Percentiles rank a stretch among this genome's conserved stretches.
These are phyloP conservation scores for Andrena hattorfiana DNA, from an alignment of 2,888 invertebrate species.

Conservation along the genomic window DNA sequence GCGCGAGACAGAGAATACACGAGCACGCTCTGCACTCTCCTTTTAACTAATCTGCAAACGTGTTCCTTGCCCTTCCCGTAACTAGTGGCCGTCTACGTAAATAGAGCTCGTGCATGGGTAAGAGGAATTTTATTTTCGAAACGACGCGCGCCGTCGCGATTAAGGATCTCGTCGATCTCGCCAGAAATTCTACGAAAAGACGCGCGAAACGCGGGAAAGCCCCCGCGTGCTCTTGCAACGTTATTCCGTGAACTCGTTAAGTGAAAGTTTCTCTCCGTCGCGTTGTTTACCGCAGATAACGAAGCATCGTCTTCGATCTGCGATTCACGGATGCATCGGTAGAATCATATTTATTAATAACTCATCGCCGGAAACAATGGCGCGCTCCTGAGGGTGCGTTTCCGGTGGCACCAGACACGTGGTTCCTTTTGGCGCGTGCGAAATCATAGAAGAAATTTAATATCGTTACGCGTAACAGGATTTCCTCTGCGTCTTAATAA, in stretches of 20 bases:
- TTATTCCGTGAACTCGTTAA: not conserved
- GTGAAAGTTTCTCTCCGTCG: slow-evolving; percentile 9
- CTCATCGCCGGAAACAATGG: not conserved
- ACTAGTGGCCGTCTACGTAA: not conserved
- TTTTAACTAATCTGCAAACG: not conserved
- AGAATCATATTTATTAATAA: not conserved
- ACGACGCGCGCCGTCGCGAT: not conserved
- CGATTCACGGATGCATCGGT: not conserved
- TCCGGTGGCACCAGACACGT: not conserved
- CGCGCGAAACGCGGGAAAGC: not conserved
- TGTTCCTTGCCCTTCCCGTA: not conserved
- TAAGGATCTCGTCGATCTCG: not conserved
- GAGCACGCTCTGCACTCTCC: not conserved
- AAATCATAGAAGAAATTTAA: slow-evolving; percentile 53
- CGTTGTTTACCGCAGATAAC: not conserved
- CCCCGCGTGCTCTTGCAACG: not conserved
- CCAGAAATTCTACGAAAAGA: not conserved
- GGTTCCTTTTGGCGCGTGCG: not conserved
- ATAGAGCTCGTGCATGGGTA: slow-evolving; percentile 28
- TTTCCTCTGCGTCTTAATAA: slow-evolving; percentile 1
- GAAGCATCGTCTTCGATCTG: not conserved
- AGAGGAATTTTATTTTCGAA: slow-evolving; percentile 7
- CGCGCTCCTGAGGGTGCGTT: not conserved
- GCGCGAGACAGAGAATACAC: not conserved
- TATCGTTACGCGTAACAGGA: slow-evolving; percentile 34